Conservation (phyloP, 2,113 vertebrate species). For the Corydoras sp. region DNA sequence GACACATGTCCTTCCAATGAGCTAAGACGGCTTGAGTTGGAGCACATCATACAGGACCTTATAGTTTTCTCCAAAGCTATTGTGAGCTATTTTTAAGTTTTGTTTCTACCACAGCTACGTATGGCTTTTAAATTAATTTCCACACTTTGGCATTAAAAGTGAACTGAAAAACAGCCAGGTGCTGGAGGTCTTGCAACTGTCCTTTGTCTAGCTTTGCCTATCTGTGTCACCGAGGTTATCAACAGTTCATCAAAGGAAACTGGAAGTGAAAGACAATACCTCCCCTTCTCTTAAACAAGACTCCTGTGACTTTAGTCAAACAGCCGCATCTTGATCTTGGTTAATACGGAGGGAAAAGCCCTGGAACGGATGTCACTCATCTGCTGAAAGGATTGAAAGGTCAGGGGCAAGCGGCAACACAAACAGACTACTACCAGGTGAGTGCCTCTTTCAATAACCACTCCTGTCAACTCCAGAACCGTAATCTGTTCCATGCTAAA, state of each 20-base stretch:
- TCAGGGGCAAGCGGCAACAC: constrained; percentile 36
- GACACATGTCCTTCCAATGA: neutral
- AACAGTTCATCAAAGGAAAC: constrained; percentile 64
- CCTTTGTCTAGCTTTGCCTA: constrained; percentile 49
- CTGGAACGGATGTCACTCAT: constrained; percentile 58
- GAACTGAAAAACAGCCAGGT: constrained; percentile 60
- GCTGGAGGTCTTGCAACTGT: constrained; percentile 54
- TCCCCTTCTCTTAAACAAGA: constrained; percentile 46
- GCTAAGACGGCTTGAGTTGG: constrained; percentile 10
- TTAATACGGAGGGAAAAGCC: constrained; percentile 53
- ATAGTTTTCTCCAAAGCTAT: constrained; percentile 33
- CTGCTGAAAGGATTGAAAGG: constrained; percentile 59
- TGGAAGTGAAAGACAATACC: constrained; percentile 71
- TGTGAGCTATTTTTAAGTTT: constrained; percentile 31
- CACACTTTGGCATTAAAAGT: constrained; percentile 54
- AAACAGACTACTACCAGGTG: constrained; percentile 42
- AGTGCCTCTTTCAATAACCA: constrained; percentile 32
- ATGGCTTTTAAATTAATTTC: constrained; percentile 36
- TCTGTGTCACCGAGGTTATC: constrained; percentile 62
- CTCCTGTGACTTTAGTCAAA: constrained; percentile 48
- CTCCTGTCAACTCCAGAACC: constrained; percentile 11
- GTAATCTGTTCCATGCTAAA: neutral
- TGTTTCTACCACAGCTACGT: constrained; percentile 27
- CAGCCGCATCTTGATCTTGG: constrained; percentile 50
- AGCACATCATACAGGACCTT: neutral